phyloP scores from a whole-genome alignment of 64 coral and sea anemone species.

The Astreopora myriophthalma region DNA sequence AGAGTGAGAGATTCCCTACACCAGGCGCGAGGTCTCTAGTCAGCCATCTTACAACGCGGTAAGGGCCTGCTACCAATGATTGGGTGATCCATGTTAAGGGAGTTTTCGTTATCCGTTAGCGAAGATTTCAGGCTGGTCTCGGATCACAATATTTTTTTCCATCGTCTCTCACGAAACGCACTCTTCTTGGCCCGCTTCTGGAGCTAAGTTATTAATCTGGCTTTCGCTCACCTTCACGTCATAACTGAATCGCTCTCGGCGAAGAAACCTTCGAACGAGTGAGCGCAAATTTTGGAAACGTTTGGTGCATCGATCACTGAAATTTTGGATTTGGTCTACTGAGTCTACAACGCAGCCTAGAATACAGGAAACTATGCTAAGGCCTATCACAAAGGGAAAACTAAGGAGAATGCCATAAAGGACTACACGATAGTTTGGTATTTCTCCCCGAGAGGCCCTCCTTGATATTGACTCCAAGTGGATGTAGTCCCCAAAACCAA shows the following conservation, averaged over 20 bases:
- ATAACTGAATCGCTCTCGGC: not conserved
- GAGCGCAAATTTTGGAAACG: not conserved
- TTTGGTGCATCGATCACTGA: not conserved
- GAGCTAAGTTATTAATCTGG: not conserved
- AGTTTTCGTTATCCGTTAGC: no score
- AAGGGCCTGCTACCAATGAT: no score
- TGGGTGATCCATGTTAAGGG: no score
- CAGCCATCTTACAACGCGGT: no score
- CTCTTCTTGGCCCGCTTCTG: not conserved
- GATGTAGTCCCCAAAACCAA: slow-evolving; percentile 14
- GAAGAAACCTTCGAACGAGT: not conserved
- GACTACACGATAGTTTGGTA: not conserved
- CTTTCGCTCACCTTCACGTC: not conserved
- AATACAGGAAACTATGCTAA: not conserved
- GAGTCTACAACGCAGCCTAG: not conserved
- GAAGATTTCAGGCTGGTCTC: no score
- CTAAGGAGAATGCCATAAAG: not conserved
- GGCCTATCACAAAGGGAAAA: not conserved
- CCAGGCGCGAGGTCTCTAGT: no score
- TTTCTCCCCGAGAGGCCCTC: not conserved
- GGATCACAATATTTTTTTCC: no score
- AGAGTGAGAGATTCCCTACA: no score
- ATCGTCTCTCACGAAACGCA: not conserved
- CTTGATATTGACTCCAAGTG: not conserved
- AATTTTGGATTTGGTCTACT: not conserved